Evolutionary conservation across 2,888 invertebrate genomes (phyloP), one percentile per base, ranked within the genome.

Genomic region (Acanthopleura granulata): DNA sequence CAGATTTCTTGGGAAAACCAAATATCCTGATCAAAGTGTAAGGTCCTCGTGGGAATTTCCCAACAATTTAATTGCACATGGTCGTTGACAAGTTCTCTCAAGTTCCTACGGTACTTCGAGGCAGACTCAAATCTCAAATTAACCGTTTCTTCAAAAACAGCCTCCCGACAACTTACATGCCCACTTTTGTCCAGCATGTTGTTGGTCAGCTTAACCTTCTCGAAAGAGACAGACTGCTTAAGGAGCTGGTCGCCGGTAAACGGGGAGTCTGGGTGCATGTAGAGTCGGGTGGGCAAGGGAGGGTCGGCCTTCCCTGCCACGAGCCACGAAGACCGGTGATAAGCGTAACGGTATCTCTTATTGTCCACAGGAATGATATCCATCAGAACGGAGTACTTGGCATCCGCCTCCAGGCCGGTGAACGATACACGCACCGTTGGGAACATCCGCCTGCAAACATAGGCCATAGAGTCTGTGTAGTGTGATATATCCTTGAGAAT

Each of bases 251-350:
- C 97, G 71, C 97, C 97, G 84, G 95, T 95, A 92, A 95, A 97
- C 78, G 98, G 98, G 77, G 97, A 96, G 92, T 99, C 98, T 61
- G 98, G 98, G 92, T 99, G 98, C 76, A 96, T 94, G 93, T 97
- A 97, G 88, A 98, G 94, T 81, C 98, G 93, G 81, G 96, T 95
- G 79, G 97, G 97, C 95, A 87, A 83, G 12, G 98, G 97, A 18
- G 97, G 98, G 93, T 99, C 98, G 66, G 98, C 98, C 92, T 99
- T 98, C 81, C 98, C 98, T 40, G 98, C 98, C 84, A 98, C 97
- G 88, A 98, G 93, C 98, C 98, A 99, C 74, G 97, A 97, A 82
- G 97, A 97, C 88, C 97, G 94, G 93, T 98, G 98, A 93, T 99
- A 99, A 82, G 98, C 98, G 93, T 99, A 99, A 80, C 97, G 94